Percentiles rank a stretch among this genome's conserved stretches.
Evolutionary conservation across 2,797 vertebrate genomes (phyloP).

Genomic region (Streptopelia turtur): DNA sequence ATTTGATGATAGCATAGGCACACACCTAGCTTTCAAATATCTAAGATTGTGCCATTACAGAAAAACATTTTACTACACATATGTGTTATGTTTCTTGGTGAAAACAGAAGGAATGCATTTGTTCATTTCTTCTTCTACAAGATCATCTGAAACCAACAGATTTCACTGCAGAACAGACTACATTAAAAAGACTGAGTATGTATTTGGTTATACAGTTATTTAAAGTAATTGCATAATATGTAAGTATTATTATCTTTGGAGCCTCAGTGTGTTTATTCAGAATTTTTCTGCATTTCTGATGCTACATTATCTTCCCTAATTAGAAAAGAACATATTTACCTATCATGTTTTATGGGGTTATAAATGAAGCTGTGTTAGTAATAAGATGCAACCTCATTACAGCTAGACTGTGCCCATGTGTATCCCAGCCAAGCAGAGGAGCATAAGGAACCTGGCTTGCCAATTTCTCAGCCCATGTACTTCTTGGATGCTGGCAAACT

Average conservation of each 20-base stretch:
- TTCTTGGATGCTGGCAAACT: not conserved
- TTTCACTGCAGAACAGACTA: conserved; percentile 11
- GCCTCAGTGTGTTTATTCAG: conserved; percentile 18
- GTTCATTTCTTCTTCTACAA: not conserved
- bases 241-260: conserved; percentile 17
- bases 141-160: not conserved
- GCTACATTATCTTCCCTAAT: conserved; percentile 17
- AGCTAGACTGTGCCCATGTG: not conserved
- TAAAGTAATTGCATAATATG: conserved; percentile 16
- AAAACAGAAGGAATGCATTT: not conserved
- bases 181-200: not conserved
- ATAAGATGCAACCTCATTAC: not conserved
- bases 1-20: not conserved
- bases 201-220: conserved; percentile 20
- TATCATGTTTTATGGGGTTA: not conserved
- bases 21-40: not conserved
- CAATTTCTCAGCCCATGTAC: not conserved
- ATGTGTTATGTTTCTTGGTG: not conserved
- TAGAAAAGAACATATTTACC: conserved; percentile 30
- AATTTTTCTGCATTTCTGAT: not conserved
- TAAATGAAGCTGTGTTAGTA: not conserved
- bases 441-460: not conserved
- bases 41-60: not conserved
- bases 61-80: not conserved
- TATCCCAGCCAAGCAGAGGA: not conserved